These are phyloP conservation scores for Trochalopteron elliotii DNA, from an alignment of 2,113 vertebrate genomes.

Conservation along the genomic window DNA sequence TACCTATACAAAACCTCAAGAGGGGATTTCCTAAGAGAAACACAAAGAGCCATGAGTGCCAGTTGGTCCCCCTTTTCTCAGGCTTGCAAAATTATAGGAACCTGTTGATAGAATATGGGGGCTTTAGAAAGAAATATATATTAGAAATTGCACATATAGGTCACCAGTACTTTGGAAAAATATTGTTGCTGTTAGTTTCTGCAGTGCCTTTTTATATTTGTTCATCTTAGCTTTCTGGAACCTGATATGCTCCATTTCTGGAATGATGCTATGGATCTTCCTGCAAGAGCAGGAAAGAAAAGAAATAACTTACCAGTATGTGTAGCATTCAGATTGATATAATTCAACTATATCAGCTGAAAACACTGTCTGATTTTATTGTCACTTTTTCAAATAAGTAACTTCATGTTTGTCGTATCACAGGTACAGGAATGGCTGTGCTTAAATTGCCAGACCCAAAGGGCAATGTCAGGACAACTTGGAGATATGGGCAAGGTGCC, in stretches of 20 bases:
- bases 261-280: not conserved
- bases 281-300: not conserved
- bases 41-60: not conserved
- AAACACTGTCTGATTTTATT: not conserved
- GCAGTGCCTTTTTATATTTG: not conserved
- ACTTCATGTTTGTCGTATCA: slow-evolving; percentile 29
- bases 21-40: not conserved
- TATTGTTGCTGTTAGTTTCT: not conserved
- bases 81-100: not conserved
- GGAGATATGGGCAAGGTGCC: slow-evolving; percentile 79
- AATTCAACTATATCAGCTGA: not conserved
- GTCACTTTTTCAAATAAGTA: not conserved
- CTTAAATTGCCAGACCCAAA: slow-evolving; percentile 94
- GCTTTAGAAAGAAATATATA: not conserved
- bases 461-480: slow-evolving; percentile 87
- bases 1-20: not conserved
- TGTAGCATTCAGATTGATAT: not conserved
- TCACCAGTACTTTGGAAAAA: not conserved
- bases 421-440: slow-evolving; percentile 96
- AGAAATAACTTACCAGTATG: not conserved
- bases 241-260: not conserved
- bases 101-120: not conserved
- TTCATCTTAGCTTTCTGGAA: not conserved
- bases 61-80: not conserved
- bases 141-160: not conserved